Evolutionary conservation across 2,797 vertebrate species (phyloP), one percentile per base, ranked within the genome.

Genomic region (Mormyrus hasselquistii): DNA sequence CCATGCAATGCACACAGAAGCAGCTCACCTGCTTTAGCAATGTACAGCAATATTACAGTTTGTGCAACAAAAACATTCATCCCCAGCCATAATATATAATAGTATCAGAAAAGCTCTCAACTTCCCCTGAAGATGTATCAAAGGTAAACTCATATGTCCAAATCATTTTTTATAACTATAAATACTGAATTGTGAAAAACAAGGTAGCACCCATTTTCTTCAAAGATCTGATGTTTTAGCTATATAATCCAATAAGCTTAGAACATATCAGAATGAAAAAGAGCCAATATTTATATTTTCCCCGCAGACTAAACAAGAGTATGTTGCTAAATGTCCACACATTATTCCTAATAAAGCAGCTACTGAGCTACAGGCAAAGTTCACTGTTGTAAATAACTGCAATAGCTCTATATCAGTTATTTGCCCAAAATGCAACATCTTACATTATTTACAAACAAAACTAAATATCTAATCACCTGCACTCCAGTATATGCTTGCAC

Each of bases 1-100:
- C 79, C 29, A 59, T 90, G 87, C 88, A 69, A 87, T 79, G 50
- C 47, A 88, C 86, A 88, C 76, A 87, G 25, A 50, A 57, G 73
- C 44, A 85, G 83, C 83, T 29, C n/a, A 52, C 9, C 49, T 52
- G 49, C 76, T 22, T n/a, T 9, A 22, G 41, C 19, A n/a, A 79
- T 10, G 19, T 69, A 89, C n/a, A 49, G 14, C 50, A 53, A 16
- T 53, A 38, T 87, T 57, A 44, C 65, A 90, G 89, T 16, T 73
- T 69, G 49, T 41, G 90, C 22, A 83, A 52, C 34, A 29, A 55
- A 79, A 47, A 55, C 87, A 88, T 89, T 73, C 86, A 29, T 47
- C n/a, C 19, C 50, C 25, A 25, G 25, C 79, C 84, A 16, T 19
- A 52, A 89, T 4, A 22, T 6, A 85, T 50, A 59, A 59, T 89